Conservation (phyloP, 2,888 invertebrate genomes). For the Lamellibrachia satsuma region DNA sequence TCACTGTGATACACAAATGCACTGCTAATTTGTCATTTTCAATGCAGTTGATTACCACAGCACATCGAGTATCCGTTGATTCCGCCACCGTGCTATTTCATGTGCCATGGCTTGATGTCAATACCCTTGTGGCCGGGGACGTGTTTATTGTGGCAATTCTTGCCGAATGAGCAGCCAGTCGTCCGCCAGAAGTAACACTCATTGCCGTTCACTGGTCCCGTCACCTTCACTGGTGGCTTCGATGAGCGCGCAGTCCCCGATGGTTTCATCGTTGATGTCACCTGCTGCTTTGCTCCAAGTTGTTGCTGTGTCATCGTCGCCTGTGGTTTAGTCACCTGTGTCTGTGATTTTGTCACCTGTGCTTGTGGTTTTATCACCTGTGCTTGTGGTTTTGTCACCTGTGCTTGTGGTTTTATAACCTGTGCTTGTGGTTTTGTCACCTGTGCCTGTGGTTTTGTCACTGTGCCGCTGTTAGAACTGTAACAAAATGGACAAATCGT, state of each 20-base stretch:
- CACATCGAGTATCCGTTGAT: not conserved
- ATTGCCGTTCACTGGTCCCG: slow-evolving; percentile 66
- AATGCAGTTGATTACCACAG: not conserved
- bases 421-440: too few species aligned
- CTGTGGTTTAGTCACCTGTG: too few species aligned
- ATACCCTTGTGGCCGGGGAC: slow-evolving; percentile 65
- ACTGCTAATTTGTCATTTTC: not conserved
- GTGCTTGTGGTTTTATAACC: too few species aligned
- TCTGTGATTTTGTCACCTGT: not conserved
- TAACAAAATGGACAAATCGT: not conserved
- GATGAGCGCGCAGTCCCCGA: not conserved
- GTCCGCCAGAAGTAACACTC: slow-evolving; percentile 69
- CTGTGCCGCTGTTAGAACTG: not conserved
- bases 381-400: too few species aligned
- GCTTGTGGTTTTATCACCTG: not conserved
- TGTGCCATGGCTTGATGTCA: slow-evolving; percentile 68
- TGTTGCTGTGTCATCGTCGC: not conserved
- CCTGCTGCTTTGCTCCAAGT: not conserved
- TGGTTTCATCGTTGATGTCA: not conserved
- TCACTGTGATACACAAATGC: not conserved
- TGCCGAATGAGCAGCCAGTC: slow-evolving; percentile 67
- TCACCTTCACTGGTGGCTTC: slow-evolving; percentile 44
- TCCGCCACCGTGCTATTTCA: not conserved
- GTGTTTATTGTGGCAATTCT: slow-evolving; percentile 65
- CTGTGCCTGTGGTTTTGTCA: not conserved